Base-by-base conservation (phyloP, 1,140 invertebrate genomes). In the Homarus americanus region DNA sequence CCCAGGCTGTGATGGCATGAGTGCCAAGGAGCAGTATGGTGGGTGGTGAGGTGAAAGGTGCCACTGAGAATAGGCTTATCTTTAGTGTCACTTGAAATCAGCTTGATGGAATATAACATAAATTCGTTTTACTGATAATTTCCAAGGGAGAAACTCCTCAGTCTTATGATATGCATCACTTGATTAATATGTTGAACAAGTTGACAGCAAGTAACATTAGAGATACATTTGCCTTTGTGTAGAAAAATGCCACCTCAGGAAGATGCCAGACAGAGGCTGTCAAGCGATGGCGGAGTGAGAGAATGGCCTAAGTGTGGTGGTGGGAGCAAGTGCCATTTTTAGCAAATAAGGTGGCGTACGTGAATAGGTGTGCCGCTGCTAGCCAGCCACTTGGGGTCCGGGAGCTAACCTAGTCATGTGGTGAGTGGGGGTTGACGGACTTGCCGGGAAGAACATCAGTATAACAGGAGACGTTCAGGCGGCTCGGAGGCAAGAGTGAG, bases 331-430 rank as follows among this genome's bases (percentile, higher is more conserved):
- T 90, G 87, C 87, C 87, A 90, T 89, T 82, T 76, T 76, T 78
- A 90, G 87, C 80, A 76, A 63, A 83, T 90, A 90, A 90, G 87
- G 80, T 90, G 87, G 87, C 69, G 49, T 82, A 41, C 28, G 32
- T 34, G 80, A 76, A 63, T 49, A 58, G 72, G 73, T 40, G 69
- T 83, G 87, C 87, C 87, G 73, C 80, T 78, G 79, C 69, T 40
- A 83, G 80, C 87, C 87, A 90, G 87, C 87, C 87, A 90, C 79
- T 90, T 83, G 87, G 87, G 79, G 87, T 82, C 80, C 73, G 28
- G 87, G 87, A 83, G 80, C 79, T 78, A 83, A 90, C 79, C 87
- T 90, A 90, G 87, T 90, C 87, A 90, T 90, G 87, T 90, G 79
- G 79, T 90, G 87, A 82, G 87, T 82, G 80, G 84, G 49, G 72